Conservation (phyloP, 1,140 invertebrate genomes). For the Batillaria attramentaria region DNA sequence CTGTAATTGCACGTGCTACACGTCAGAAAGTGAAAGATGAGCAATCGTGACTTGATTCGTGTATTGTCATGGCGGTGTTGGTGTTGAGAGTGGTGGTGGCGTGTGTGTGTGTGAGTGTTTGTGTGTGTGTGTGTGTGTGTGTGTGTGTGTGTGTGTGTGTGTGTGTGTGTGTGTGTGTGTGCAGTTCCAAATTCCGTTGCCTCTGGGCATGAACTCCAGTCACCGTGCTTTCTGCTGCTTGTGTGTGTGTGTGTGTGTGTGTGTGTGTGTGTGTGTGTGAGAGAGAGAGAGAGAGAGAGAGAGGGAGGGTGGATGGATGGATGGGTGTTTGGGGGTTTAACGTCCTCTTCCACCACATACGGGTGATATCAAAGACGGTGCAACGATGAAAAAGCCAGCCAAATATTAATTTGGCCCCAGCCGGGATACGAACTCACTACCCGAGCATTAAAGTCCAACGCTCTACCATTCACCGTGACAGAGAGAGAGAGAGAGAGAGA, state of each 20-base stretch:
- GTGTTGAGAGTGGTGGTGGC: neutral
- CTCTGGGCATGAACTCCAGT: neutral
- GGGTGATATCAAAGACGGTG: too few relatives aligned
- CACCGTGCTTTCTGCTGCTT: neutral
- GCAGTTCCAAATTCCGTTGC: neutral
- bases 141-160: neutral
- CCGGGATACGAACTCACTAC: too few relatives aligned
- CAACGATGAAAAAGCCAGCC: too few relatives aligned
- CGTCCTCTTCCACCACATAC: too few relatives aligned
- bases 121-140: neutral
- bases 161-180: constrained; percentile 4
- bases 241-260: neutral
- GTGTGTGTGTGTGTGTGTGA: neutral
- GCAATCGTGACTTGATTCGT: too few relatives aligned
- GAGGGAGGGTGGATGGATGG: neutral
- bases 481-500: too few relatives aligned
- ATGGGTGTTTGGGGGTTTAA: too few relatives aligned
- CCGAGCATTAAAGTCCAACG: too few relatives aligned
- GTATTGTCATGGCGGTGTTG: neutral
- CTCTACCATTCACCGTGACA: too few relatives aligned
- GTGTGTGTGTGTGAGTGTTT: neutral
- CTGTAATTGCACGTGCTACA: too few relatives aligned
- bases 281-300: neutral
- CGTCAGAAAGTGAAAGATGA: too few relatives aligned
- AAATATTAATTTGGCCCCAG: too few relatives aligned